Percentiles rank a stretch among this genome's conserved stretches.
These are phyloP conservation scores for Peromyscus aztecus DNA, from an alignment of 2,797 vertebrate genomes.

Conservation along the genomic window DNA sequence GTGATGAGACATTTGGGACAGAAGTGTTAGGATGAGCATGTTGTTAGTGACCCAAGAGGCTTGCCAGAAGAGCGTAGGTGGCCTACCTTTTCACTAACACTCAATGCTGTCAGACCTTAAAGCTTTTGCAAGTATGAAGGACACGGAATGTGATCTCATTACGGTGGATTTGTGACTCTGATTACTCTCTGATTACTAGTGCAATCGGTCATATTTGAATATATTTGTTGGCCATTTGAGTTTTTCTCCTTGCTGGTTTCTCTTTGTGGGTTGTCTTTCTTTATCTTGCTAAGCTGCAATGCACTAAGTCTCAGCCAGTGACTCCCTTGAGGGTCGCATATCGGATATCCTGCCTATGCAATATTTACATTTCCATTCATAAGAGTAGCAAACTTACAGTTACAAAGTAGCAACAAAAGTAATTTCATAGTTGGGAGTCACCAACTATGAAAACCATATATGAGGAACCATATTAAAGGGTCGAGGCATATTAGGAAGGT, in stretches of 20 bases:
- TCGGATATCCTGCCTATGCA: background rate
- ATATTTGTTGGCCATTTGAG: background rate
- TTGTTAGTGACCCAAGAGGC: background rate
- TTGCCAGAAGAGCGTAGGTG: background rate
- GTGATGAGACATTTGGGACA: background rate
- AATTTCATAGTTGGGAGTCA: background rate
- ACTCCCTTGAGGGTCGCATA: background rate
- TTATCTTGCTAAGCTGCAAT: constrained; percentile 39
- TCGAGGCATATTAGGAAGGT: no score
- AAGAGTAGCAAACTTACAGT: background rate
- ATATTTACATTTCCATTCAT: background rate
- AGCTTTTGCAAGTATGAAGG: background rate
- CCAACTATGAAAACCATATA: no score
- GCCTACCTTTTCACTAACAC: background rate
- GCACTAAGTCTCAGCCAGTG: background rate
- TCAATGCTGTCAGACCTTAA: background rate
- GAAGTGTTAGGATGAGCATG: background rate
- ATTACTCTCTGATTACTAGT: background rate
- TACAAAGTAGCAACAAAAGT: background rate
- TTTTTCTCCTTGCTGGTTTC: background rate
- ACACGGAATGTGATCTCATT: background rate
- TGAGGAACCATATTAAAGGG: background rate
- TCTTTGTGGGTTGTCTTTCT: background rate
- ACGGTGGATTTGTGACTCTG: background rate
- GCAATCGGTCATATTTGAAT: background rate